Conservation (phyloP, 2,113 vertebrate species). For the Megalops atlanticus region DNA sequence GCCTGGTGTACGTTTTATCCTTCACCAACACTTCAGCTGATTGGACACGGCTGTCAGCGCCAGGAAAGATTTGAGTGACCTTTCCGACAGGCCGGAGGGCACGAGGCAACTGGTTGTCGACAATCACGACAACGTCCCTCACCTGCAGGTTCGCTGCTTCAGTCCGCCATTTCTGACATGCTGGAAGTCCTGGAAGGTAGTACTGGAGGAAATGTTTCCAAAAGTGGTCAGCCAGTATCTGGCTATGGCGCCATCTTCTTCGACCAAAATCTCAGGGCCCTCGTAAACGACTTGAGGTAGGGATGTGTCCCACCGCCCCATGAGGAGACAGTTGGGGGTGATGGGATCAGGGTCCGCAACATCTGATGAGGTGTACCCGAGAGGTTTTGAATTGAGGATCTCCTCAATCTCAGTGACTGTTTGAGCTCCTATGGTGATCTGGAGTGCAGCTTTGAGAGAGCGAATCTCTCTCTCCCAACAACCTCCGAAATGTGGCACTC, state of each 20-base stretch:
- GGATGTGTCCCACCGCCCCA: constrained; percentile 12
- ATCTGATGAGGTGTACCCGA: no score
- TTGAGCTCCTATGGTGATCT: not conserved
- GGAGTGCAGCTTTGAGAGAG: not conserved
- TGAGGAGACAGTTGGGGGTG: constrained; percentile 1
- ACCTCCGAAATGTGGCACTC: constrained; percentile 3
- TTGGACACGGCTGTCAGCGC: not conserved
- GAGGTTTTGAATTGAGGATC: constrained; percentile 21
- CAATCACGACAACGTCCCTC: not conserved
- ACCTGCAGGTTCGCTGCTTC: not conserved
- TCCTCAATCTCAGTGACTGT: constrained; percentile 14
- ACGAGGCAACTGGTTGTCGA: not conserved
- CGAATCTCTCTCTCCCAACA: not conserved
- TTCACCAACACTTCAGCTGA: not conserved
- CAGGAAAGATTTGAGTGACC: not conserved
- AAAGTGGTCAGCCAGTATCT: no score
- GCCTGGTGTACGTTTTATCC: not conserved
- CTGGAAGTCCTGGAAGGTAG: not conserved
- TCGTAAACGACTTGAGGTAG: constrained; percentile 10
- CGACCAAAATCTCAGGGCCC: not conserved
- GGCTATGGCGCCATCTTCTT: not conserved
- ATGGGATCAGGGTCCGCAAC: constrained; percentile 3
- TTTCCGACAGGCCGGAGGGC: not conserved
- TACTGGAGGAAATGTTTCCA: not conserved
- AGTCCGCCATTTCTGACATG: not conserved